Base-by-base conservation (phyloP, 2,113 vertebrate genomes). In the Rhegmatorhina hoffmannsi region DNA sequence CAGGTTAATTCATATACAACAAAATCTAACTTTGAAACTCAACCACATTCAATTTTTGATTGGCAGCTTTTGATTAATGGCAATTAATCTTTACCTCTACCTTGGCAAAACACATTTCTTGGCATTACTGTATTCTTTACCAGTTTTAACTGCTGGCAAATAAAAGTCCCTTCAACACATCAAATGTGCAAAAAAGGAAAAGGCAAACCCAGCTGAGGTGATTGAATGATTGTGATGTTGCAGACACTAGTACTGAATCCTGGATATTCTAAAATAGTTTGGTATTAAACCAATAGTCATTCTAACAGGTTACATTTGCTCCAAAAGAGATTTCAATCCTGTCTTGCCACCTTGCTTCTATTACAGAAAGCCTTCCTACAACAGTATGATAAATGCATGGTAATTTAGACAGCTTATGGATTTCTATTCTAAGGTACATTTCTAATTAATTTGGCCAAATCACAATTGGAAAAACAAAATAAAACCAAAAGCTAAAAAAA, bases 341-440 rank as follows among this genome's bases (percentile, higher is more conserved):
- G 67, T 63, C 60, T 68, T 64, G 31, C n/a, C 40, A 87, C 40
- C 19, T 78, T 81, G 36, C 26, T 79, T 80, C 78, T 67, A 36
- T 52, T 81, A 83, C 17, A 86, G 85, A 76, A 87, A 84, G 50
- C 38, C n/a, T 86, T 77, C 75, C 72, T 83, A 55, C 14, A 74
- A 90, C 29, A 86, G 26, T 33, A 44, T 56, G 58, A 46, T 44
- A 87, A 76, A 79, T 2, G 50, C 64, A 62, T 14, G 84, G 69
- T 63, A 80, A 94, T 90, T 92, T 62, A 34, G 94, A 83, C 73
- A 95, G 12, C 26, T 84, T 92, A 74, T 79, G 91, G 50, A 92
- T 94, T 90, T 92, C 75, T 95, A 93, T 36, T 92, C 74, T 92
- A 95, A 96, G 31, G 97, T 96, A 97, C 94, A 97, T 94, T 96